Conservation (phyloP, 2,797 vertebrate genomes). For the Vespertilio murinus region DNA sequence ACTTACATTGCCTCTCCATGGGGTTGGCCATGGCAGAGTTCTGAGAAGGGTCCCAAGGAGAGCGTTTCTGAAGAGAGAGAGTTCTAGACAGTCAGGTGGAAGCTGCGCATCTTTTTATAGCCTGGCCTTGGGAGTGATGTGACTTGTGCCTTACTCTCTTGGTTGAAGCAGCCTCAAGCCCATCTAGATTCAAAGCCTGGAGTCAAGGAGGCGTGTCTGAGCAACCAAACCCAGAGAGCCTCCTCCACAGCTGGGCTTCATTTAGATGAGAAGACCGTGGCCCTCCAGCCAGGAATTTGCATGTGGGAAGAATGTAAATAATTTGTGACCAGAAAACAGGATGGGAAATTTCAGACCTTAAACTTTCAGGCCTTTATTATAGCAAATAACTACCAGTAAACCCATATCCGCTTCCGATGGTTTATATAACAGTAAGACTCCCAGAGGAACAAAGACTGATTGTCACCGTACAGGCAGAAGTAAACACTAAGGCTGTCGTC, state of each 20-base stretch:
- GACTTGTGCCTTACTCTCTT: neutral
- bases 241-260: neutral
- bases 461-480: neutral
- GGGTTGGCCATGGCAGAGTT: neutral
- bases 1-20: neutral
- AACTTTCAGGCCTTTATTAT: neutral
- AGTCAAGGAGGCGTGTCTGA: neutral
- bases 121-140: neutral
- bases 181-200: neutral
- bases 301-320: neutral
- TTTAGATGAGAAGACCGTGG: neutral
- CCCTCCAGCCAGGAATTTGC: neutral
- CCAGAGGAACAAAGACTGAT: constrained; percentile 6
- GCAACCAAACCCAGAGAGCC: neutral
- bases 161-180: neutral
- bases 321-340: neutral
- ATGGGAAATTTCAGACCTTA: neutral
- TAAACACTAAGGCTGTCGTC: neutral
- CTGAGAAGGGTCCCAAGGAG: neutral
- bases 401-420: neutral
- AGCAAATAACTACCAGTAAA: neutral
- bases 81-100: neutral
- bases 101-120: neutral
- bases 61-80: neutral
- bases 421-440: neutral